Evolutionary conservation across 2,113 vertebrate genomes (phyloP).

Genomic region (human): GRCh38 chr1:181659501-181660000

Average conservation of each 20-base stretch:
- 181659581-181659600: not conserved
- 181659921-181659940: not conserved
- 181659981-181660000: not conserved
- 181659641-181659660: not conserved
- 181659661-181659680: not conserved
- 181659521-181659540: constrained; percentile 43
- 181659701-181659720: constrained; percentile 16
- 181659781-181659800: not conserved
- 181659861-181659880: not conserved
- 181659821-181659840: not conserved
- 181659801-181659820: not conserved
- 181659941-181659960: not conserved
- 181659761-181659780: not conserved
- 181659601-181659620: not conserved
- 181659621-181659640: not conserved
- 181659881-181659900: not conserved
- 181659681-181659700: not conserved
- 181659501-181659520: not conserved
- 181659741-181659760: not conserved
- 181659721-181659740: not conserved
- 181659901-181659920: not conserved
- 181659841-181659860: not conserved
- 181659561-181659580: not conserved
- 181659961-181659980: not conserved
- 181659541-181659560: not conserved